Conservation (phyloP, 53 echinoderm and acorn worm species). For the Hippasteria phrygiana region DNA sequence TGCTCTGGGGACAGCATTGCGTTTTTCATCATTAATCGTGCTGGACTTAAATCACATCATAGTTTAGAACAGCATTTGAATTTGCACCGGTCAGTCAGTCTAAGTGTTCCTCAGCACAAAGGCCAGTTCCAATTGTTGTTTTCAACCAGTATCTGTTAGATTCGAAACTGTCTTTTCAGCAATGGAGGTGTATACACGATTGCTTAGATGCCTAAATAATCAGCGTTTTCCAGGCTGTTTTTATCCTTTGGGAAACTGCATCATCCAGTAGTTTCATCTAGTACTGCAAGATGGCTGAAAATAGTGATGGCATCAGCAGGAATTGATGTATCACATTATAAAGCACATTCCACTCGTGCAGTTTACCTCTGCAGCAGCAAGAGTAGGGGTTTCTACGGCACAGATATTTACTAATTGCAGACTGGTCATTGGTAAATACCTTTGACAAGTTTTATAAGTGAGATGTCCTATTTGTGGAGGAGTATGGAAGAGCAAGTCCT, state of each 20-base stretch:
- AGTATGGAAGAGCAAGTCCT: no score
- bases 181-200: conserved; percentile 11
- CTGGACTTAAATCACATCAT: not conserved
- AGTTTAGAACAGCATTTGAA: conserved; percentile 12
- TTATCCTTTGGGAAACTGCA: conserved; percentile 24
- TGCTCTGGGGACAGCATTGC: conserved; percentile 10
- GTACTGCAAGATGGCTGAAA: no score
- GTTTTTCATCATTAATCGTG: conserved; percentile 4
- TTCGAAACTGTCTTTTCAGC: conserved; percentile 18
- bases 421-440: no score
- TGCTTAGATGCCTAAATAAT: not conserved
- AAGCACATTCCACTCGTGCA: no score
- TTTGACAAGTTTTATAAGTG: no score
- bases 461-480: no score
- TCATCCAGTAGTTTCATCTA: conserved; percentile 33
- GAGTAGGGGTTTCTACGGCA: no score
- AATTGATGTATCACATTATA: no score
- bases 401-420: no score
- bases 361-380: no score
- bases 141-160: not conserved
- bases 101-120: not conserved
- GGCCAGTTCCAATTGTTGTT: not conserved
- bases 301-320: no score
- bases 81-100: conserved; percentile 1
- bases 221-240: not conserved